A percentile compares a stretch with the other conserved stretches of the same genome.
These are phyloP conservation scores for Neodontobutis hainanensis DNA, from an alignment of 2,113 vertebrate genomes.

Conservation along the genomic window DNA sequence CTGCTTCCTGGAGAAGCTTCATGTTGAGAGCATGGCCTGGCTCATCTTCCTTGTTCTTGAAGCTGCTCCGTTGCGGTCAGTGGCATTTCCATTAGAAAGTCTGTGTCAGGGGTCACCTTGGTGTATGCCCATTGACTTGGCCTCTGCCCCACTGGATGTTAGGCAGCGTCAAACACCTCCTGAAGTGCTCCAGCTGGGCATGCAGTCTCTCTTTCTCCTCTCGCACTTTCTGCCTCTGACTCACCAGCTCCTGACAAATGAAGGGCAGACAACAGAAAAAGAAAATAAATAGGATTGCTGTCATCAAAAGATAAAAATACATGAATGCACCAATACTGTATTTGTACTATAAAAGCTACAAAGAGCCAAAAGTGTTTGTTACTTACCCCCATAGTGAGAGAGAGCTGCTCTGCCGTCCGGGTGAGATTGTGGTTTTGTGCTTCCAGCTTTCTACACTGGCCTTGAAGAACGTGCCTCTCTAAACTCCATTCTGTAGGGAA, in stretches of 20 bases:
- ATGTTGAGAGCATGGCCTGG: constrained; percentile 36
- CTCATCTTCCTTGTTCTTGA: constrained; percentile 26
- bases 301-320: background rate
- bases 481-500: constrained; percentile 85
- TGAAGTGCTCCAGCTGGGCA: constrained; percentile 96
- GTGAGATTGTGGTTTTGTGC: constrained; percentile 93
- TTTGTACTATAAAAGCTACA: background rate
- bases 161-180: constrained; percentile 95
- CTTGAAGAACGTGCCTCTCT: constrained; percentile 93
- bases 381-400: constrained; percentile 94
- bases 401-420: constrained; percentile 91
- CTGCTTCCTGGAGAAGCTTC: constrained; percentile 48
- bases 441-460: constrained; percentile 92
- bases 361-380: background rate
- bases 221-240: constrained; percentile 91
- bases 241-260: constrained; percentile 85
- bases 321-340: background rate
- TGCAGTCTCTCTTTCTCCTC: constrained; percentile 93
- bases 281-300: background rate
- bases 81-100: constrained; percentile 8
- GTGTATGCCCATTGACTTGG: constrained; percentile 90
- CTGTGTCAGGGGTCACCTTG: constrained; percentile 75
- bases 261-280: background rate
- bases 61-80: constrained; percentile 21
- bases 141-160: constrained; percentile 88